Conservation (phyloP, 2,113 vertebrate genomes). For the Myrmecophaga tridactyla region DNA sequence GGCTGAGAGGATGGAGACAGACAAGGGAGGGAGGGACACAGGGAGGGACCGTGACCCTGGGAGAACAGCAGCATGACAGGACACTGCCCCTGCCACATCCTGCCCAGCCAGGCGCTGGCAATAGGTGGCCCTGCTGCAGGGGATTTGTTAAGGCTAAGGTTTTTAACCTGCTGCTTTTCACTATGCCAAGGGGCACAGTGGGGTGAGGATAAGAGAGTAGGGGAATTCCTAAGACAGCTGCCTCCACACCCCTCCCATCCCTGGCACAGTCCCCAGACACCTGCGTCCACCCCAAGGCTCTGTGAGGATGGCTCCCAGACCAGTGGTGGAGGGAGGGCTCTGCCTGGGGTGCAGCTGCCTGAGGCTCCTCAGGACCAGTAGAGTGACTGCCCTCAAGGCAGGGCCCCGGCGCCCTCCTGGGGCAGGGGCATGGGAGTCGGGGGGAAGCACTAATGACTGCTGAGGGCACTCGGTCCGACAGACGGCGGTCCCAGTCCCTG, state of each 20-base stretch:
- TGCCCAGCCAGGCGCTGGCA: fast-evolving
- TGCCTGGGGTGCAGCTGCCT: not conserved
- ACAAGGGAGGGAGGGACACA: not conserved
- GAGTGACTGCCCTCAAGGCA: not conserved
- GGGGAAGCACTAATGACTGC: not conserved
- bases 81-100: not conserved
- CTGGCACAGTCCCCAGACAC: fast-evolving
- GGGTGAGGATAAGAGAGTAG: not conserved
- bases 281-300: not conserved
- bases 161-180: conserved; percentile 70
- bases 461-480: not conserved
- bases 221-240: not conserved
- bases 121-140: conserved; percentile 75
- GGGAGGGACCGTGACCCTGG: not conserved
- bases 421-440: not conserved
- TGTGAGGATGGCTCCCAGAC: not conserved
- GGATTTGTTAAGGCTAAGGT: conserved; percentile 85
- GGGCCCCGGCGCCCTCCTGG: not conserved
- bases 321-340: not conserved
- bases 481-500: conserved; percentile 70
- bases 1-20: conserved; percentile 54
- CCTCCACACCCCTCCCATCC: not conserved
- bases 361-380: not conserved
- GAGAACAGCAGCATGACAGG: not conserved
- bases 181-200: conserved; percentile 50